A percentile compares a stretch with the other conserved stretches of the same genome.
These are phyloP conservation scores for Pachycephus smyrnensis DNA, from an alignment of 2,888 invertebrate species.

Conservation along the genomic window DNA sequence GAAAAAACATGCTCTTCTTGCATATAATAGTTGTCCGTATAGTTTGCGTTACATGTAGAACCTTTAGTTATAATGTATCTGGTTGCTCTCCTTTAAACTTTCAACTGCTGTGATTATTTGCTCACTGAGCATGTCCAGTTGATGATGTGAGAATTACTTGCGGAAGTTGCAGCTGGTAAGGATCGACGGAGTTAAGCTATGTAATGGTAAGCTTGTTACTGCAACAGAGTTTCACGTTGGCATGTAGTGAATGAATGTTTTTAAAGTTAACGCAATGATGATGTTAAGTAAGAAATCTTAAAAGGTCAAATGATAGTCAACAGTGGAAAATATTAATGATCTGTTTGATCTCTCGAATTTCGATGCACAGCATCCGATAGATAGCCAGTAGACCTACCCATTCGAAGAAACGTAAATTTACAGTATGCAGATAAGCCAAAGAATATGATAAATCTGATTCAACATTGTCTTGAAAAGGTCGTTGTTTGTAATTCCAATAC, in stretches of 20 bases:
- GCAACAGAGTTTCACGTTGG: neutral
- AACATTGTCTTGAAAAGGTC: neutral
- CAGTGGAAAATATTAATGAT: neutral
- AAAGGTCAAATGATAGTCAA: neutral
- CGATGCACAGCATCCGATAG: neutral
- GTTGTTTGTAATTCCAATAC: neutral
- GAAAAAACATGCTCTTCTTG: conserved; percentile 44
- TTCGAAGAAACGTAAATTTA: neutral
- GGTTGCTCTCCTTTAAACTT: neutral
- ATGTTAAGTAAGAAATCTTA: neutral
- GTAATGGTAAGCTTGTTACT: neutral
- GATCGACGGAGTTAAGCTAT: neutral
- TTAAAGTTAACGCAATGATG: neutral
- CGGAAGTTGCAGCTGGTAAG: neutral
- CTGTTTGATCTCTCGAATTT: neutral
- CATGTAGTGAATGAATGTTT: neutral
- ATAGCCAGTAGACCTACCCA: neutral
- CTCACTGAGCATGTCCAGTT: neutral
- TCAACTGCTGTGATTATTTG: neutral
- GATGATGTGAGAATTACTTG: neutral
- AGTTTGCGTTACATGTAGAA: conserved; percentile 1
- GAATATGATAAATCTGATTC: neutral
- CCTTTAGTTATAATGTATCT: neutral
- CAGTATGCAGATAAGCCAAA: neutral
- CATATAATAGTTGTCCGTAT: conserved; percentile 25